Percentiles rank a stretch among this genome's conserved stretches.
Conservation (phyloP, 2,797 vertebrate species). For the Centropyge bicolor region DNA sequence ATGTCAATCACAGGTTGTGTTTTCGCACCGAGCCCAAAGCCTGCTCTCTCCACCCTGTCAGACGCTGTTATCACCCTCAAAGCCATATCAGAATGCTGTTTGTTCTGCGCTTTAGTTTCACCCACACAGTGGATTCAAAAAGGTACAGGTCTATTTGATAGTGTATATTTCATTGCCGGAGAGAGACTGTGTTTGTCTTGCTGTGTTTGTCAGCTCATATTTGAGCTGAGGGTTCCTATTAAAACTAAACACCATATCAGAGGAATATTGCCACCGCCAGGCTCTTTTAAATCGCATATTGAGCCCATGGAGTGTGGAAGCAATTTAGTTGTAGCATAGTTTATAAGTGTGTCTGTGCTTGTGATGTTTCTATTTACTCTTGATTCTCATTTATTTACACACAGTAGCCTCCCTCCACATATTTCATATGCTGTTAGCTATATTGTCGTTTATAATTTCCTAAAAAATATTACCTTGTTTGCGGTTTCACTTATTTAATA, state of each 20-base stretch:
- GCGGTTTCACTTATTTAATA: conserved; percentile 61
- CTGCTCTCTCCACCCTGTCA: conserved; percentile 85
- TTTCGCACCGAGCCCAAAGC: conserved; percentile 83
- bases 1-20: conserved; percentile 86
- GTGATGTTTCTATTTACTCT: conserved; percentile 77
- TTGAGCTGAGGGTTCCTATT: conserved; percentile 86
- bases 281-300: conserved; percentile 83
- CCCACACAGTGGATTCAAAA: conserved; percentile 91
- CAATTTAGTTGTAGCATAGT: conserved; percentile 82
- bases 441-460: conserved; percentile 59
- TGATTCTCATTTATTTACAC: conserved; percentile 77
- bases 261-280: conserved; percentile 85
- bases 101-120: conserved; percentile 95
- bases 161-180: conserved; percentile 87
- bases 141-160: conserved; percentile 89
- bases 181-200: conserved; percentile 89
- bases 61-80: conserved; percentile 93
- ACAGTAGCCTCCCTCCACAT: conserved; percentile 46
- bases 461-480: conserved; percentile 62
- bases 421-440: conserved; percentile 67
- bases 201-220: conserved; percentile 86
- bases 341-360: conserved; percentile 77
- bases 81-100: conserved; percentile 93
- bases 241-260: conserved; percentile 89
- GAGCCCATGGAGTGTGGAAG: conserved; percentile 80